A percentile compares a stretch with the other conserved stretches of the same genome.
Conservation (phyloP, 2,888 invertebrate genomes). For the Drosophila dives region DNA sequence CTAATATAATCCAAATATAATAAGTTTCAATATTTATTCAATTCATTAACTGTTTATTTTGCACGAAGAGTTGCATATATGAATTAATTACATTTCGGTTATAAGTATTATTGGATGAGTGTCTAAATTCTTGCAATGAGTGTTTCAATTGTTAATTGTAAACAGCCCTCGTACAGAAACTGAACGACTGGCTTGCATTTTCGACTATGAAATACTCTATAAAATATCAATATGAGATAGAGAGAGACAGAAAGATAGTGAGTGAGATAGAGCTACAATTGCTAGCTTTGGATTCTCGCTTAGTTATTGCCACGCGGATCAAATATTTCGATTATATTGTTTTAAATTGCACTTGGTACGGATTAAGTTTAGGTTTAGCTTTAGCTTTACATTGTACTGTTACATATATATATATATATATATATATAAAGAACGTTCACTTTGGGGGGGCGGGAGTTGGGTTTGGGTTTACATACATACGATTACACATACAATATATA, state of each 20-base stretch:
- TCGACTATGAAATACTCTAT: constrained; percentile 23
- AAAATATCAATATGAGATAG: constrained; percentile 28
- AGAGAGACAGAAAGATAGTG: constrained; percentile 19
- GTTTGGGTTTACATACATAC: constrained; percentile 25
- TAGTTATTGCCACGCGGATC: constrained; percentile 33
- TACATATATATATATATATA: constrained; percentile 15
- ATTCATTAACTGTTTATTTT: constrained; percentile 44
- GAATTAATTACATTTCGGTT: constrained; percentile 40
- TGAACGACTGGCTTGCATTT: constrained; percentile 29
- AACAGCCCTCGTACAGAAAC: constrained; percentile 31
- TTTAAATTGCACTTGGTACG: constrained; percentile 74
- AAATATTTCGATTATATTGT: constrained; percentile 44
- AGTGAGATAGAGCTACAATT: constrained; percentile 32
- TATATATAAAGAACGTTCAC: constrained; percentile 6
- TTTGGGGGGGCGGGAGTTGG: neutral
- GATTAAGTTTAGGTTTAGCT: constrained; percentile 44
- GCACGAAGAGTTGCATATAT: constrained; percentile 36
- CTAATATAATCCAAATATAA: neutral
- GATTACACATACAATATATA: constrained; percentile 43
- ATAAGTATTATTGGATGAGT: constrained; percentile 29
- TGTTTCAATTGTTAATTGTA: constrained; percentile 12
- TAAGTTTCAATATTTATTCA: constrained; percentile 32
- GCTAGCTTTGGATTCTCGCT: constrained; percentile 33
- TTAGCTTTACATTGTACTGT: constrained; percentile 53
- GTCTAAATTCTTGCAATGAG: constrained; percentile 31